Evolutionary conservation across 2,888 invertebrate species (phyloP), one percentile per base, ranked within the genome.

Genomic region (Theodoxus fluviatilis): DNA sequence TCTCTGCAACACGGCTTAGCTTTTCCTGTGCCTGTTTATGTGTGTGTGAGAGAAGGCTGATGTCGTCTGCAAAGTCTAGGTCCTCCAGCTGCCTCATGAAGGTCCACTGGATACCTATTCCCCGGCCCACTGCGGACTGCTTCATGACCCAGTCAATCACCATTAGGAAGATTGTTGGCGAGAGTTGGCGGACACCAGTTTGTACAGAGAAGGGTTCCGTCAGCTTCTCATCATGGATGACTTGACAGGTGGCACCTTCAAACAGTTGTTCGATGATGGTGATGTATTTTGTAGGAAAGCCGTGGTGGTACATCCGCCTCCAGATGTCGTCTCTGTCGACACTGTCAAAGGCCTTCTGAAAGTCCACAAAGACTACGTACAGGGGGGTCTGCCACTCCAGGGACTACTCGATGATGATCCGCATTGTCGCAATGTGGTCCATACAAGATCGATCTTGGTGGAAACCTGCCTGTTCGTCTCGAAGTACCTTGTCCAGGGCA

Each of bases 301-400:
- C 57, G 22, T 68, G 43, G 59, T 61, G 64, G 1, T 25, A 7
- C 22, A 69, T 25, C 1, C 63, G 49, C 37, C 25, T 69, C 63
- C 64, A 64, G 22, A 69, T 43, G 3, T 47, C 15, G 2, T 49
- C 15, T 31, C 49, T 66, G 57, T 59, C 40, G 3, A 70, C 59
- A 38, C 69, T 70, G 40, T 72, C 73, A 66, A 74, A 74, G 0
- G 71, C 63, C 38, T 71, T 70, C 38, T 67, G 38, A 22, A 35
- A 70, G 65, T 38, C 40, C 22, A 67, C 38, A 35, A 68, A 68
- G 57, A 25, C 31, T 2, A 22, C 28, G 43, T 68, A 68, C 15
- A 68, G 68, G 28, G 59, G 43, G 22, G 68, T 28, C n/a, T 68
- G 59, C 68, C 68, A 68, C 61, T 68, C 59, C 25, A 68, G 22